phyloP scores from a whole-genome alignment of 2,888 invertebrate species.

The Anorthoa munda region DNA sequence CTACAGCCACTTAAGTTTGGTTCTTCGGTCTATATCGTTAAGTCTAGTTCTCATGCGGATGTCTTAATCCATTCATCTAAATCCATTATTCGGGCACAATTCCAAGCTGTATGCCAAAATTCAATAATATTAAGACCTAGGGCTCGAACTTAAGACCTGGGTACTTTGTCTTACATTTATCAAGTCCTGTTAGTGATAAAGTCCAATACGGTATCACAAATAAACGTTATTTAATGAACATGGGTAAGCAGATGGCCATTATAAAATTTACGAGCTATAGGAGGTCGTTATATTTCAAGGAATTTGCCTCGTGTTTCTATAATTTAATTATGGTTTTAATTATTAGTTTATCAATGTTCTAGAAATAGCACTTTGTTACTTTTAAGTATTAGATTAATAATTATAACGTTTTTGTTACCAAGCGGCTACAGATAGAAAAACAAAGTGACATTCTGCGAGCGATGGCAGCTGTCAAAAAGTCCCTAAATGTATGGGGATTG shows the following conservation, averaged over 20 bases:
- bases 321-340: neutral
- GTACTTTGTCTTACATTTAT: no score
- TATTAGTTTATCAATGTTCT: neutral
- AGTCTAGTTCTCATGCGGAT: no score
- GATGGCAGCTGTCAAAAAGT: no score
- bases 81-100: neutral
- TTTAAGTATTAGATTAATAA: neutral
- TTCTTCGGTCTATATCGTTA: no score
- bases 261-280: conserved; percentile 5
- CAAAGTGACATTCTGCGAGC: no score
- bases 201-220: neutral
- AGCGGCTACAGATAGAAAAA: no score
- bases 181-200: no score
- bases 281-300: neutral
- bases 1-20: no score
- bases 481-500: no score
- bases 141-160: neutral
- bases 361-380: neutral
- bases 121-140: conserved; percentile 1
- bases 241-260: neutral
- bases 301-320: neutral
- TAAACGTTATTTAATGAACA: neutral
- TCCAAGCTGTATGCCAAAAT: neutral
- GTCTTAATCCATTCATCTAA: no score
- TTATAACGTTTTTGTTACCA: no score